These are phyloP conservation scores for Sebastes umbrosus DNA, from an alignment of 2,797 vertebrate genomes.

Conservation along the genomic window DNA sequence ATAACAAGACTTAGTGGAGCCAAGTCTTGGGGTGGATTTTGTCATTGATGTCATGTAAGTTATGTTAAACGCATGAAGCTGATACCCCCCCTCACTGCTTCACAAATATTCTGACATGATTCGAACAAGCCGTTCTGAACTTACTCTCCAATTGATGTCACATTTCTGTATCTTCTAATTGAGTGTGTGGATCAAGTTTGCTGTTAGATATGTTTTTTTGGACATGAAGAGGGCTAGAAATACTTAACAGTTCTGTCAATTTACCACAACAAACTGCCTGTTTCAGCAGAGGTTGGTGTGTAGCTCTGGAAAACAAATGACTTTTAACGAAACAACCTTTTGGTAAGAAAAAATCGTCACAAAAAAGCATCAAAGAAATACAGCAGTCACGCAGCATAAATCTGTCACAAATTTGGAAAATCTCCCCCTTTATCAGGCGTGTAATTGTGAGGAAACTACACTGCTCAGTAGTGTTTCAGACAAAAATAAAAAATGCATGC, in stretches of 20 bases:
- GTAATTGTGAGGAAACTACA: neutral
- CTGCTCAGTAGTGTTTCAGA: neutral
- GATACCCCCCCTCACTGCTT: neutral
- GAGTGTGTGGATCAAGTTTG: neutral
- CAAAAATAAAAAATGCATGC: constrained; percentile 15
- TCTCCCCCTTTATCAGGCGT: neutral
- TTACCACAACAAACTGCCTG: neutral
- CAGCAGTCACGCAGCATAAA: neutral
- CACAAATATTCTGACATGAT: neutral
- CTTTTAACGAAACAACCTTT: neutral
- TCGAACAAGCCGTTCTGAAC: neutral
- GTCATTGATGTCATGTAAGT: neutral
- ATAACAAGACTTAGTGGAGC: neutral
- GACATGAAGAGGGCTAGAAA: neutral
- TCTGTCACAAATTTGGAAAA: neutral
- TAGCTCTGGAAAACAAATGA: neutral
- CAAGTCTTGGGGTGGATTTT: neutral
- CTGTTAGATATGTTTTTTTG: neutral
- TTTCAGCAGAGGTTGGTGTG: neutral
- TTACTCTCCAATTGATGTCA: neutral
- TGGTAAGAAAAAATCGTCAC: neutral
- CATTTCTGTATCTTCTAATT: neutral
- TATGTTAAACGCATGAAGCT: neutral
- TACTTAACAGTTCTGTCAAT: neutral
- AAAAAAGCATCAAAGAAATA: neutral